These are phyloP conservation scores for Sparidentex hasta DNA, from an alignment of 2,797 vertebrate species.

Conservation along the genomic window DNA sequence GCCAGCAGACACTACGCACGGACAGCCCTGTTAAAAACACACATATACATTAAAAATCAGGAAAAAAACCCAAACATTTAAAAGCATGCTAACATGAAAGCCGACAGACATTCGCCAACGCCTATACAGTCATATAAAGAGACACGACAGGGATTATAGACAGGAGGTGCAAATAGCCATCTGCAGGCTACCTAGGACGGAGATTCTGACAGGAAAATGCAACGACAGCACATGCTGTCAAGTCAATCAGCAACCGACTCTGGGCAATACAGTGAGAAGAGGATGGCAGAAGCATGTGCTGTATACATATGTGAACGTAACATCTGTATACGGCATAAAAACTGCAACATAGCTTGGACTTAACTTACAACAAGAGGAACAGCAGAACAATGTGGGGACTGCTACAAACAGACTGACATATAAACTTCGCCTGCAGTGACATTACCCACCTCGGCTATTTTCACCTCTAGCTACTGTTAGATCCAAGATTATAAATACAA, in stretches of 20 bases:
- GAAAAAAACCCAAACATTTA: background rate
- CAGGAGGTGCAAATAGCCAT: constrained; percentile 58
- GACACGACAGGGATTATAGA: constrained; percentile 55
- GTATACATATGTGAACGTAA: constrained; percentile 59
- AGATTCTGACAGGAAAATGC: constrained; percentile 57
- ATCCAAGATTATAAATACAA: constrained; percentile 76
- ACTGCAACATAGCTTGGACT: constrained; percentile 67
- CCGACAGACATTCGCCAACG: constrained; percentile 33
- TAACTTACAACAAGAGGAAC: constrained; percentile 71
- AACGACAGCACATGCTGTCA: constrained; percentile 59
- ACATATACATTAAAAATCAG: constrained; percentile 26
- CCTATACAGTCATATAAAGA: constrained; percentile 37
- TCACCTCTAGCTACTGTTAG: constrained; percentile 88
- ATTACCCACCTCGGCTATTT: constrained; percentile 88
- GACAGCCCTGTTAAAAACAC: constrained; percentile 89
- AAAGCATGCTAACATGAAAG: constrained; percentile 25
- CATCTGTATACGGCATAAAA: constrained; percentile 53
- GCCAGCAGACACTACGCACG: constrained; percentile 98
- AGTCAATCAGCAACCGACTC: constrained; percentile 55
- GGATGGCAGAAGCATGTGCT: constrained; percentile 72
- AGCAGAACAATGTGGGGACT: constrained; percentile 66
- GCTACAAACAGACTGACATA: constrained; percentile 74
- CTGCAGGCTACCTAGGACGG: constrained; percentile 53
- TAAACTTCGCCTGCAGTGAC: constrained; percentile 64
- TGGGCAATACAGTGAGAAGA: constrained; percentile 53